phyloP scores from a whole-genome alignment of 2,797 vertebrate genomes.

The Anguilla obscura region DNA sequence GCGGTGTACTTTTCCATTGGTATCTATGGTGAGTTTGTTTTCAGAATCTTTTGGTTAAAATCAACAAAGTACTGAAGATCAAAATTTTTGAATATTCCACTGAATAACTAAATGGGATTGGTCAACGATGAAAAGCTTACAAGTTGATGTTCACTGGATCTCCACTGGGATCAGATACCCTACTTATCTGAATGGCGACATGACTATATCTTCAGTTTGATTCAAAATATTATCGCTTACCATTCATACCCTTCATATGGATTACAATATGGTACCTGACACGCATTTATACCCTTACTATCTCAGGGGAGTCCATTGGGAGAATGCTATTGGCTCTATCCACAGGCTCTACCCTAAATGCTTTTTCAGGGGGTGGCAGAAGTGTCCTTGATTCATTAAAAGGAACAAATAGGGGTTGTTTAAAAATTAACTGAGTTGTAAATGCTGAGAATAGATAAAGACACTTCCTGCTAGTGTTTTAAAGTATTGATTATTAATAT shows the following conservation, averaged over 20 bases:
- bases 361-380: slow-evolving; percentile 61
- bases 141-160: slow-evolving; percentile 4
- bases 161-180: not conserved
- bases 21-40: slow-evolving; percentile 23
- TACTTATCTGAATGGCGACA: slow-evolving; percentile 18
- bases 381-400: slow-evolving; percentile 72
- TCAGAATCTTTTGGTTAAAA: slow-evolving; percentile 66
- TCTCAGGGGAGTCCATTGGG: slow-evolving; percentile 49
- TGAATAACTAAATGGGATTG: slow-evolving; percentile 24
- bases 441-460: slow-evolving; percentile 69
- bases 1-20: slow-evolving; percentile 65
- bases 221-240: slow-evolving; percentile 16
- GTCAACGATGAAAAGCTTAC: slow-evolving; percentile 25
- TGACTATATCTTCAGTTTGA: slow-evolving; percentile 18
- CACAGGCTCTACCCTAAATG: slow-evolving; percentile 66
- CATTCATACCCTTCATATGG: slow-evolving; percentile 18
- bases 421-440: slow-evolving; percentile 79
- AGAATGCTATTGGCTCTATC: slow-evolving; percentile 65
- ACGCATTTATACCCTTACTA: slow-evolving; percentile 66
- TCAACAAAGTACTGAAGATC: slow-evolving; percentile 41
- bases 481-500: slow-evolving; percentile 72
- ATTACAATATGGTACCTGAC: slow-evolving; percentile 32
- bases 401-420: slow-evolving; percentile 70
- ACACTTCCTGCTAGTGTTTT: slow-evolving; percentile 53
- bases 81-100: slow-evolving; percentile 52